phyloP scores from a whole-genome alignment of 2,113 vertebrate species.

The Pica pica region DNA sequence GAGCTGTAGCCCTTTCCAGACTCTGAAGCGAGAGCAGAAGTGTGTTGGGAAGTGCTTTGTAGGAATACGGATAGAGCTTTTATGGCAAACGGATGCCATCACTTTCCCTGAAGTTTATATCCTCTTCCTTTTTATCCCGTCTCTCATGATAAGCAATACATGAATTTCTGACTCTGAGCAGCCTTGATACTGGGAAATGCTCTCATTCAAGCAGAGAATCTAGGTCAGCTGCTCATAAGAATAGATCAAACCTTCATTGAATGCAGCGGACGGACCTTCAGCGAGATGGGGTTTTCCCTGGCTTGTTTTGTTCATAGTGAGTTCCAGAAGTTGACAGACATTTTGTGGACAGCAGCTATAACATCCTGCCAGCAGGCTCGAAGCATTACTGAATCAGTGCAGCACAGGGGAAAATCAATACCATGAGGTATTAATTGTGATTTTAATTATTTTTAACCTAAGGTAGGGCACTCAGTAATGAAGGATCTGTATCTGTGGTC shows the following conservation, averaged over 20 bases:
- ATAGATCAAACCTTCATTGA: slow-evolving; percentile 20
- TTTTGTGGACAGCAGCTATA: neutral
- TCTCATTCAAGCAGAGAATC: slow-evolving; percentile 59
- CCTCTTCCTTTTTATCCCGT: neutral
- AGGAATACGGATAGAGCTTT: neutral
- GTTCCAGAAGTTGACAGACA: neutral
- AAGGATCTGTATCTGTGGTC: neutral
- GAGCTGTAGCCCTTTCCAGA: neutral
- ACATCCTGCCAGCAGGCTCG: neutral
- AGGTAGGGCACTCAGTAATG: neutral
- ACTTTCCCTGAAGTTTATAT: neutral
- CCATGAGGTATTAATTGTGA: neutral
- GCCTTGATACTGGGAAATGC: slow-evolving; percentile 10
- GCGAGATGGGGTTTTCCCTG: neutral
- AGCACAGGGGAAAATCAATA: neutral
- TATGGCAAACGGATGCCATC: neutral
- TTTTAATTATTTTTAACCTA: neutral
- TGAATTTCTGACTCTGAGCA: slow-evolving; percentile 19
- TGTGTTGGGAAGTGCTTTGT: neutral
- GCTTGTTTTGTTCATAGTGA: neutral
- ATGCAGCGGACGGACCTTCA: neutral
- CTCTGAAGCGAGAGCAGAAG: neutral
- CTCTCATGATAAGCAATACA: neutral
- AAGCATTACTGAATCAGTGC: neutral
- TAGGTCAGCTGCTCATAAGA: slow-evolving; percentile 62